Evolutionary conservation across 2,113 vertebrate species (phyloP).

Genomic region (Halcyon senegalensis): DNA sequence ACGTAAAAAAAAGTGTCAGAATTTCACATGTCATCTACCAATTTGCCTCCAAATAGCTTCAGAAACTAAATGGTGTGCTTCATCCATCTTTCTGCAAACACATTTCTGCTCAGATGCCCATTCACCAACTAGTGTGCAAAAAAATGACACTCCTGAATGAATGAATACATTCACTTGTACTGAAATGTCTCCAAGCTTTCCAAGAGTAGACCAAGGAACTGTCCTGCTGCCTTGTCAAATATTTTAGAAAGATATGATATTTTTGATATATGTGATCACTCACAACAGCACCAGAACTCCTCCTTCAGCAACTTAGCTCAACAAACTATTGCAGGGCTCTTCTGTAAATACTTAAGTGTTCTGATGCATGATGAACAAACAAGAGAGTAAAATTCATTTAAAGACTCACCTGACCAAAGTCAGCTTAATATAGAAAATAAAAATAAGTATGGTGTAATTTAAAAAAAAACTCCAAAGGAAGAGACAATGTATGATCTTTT

Average conservation of each 20-base stretch:
- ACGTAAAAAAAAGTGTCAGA: not conserved
- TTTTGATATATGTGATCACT: not conserved
- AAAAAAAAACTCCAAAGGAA: not conserved
- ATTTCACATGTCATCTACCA: not conserved
- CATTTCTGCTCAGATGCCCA: not conserved
- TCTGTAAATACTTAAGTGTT: not conserved
- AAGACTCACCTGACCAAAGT: not conserved
- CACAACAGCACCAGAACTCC: not conserved
- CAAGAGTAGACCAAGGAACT: not conserved
- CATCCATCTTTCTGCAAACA: not conserved
- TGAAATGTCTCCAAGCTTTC: not conserved
- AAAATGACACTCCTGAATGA: not conserved
- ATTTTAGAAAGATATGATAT: not conserved
- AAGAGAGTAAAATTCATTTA: not conserved
- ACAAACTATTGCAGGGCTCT: not conserved
- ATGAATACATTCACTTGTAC: not conserved
- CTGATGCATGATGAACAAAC: not conserved
- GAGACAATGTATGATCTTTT: not conserved
- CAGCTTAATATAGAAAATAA: not conserved
- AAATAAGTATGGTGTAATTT: not conserved
- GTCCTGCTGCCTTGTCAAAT: not conserved
- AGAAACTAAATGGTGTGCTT: not conserved
- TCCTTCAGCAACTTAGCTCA: not conserved
- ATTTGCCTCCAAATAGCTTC: not conserved
- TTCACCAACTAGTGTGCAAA: not conserved